phyloP scores from a whole-genome alignment of 2,113 vertebrate species.

The Symphodus melops region DNA sequence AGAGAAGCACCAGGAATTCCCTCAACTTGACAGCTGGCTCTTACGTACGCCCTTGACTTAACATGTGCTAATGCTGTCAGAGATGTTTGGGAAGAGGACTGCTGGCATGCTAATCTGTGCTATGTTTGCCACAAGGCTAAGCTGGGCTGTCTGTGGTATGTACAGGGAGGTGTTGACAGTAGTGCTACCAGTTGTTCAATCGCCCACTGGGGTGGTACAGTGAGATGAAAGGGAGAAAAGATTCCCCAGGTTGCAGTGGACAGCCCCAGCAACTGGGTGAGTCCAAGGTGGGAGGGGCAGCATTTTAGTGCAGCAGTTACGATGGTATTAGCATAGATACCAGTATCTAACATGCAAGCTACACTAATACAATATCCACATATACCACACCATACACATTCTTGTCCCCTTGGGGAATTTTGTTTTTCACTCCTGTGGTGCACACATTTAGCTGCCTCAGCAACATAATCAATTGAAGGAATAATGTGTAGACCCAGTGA shows the following conservation, averaged over 20 bases:
- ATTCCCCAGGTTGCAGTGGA: slow-evolving; percentile 63
- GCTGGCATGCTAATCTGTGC: slow-evolving; percentile 71
- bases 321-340: slow-evolving; percentile 43
- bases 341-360: neutral
- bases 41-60: slow-evolving; percentile 60
- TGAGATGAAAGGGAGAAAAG: slow-evolving; percentile 62
- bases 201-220: slow-evolving; percentile 52
- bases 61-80: slow-evolving; percentile 68
- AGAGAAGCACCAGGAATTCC: slow-evolving; percentile 63
- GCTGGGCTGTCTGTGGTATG: slow-evolving; percentile 50
- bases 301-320: slow-evolving; percentile 64
- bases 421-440: no score
- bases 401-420: no score
- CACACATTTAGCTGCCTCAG: no score
- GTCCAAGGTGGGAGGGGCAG: slow-evolving; percentile 28
- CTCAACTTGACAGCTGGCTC: slow-evolving; percentile 73
- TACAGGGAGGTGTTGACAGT: slow-evolving; percentile 63
- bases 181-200: slow-evolving; percentile 64
- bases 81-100: slow-evolving; percentile 64
- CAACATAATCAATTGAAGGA: no score
- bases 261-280: slow-evolving; percentile 48
- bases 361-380: no score
- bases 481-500: no score
- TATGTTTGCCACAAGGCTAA: slow-evolving; percentile 71
- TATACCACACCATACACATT: no score